These are phyloP conservation scores for Cliona cf. orientalis DNA, from an alignment of 37 sponge, comb jelly and placozoan species.

Conservation along the genomic window DNA sequence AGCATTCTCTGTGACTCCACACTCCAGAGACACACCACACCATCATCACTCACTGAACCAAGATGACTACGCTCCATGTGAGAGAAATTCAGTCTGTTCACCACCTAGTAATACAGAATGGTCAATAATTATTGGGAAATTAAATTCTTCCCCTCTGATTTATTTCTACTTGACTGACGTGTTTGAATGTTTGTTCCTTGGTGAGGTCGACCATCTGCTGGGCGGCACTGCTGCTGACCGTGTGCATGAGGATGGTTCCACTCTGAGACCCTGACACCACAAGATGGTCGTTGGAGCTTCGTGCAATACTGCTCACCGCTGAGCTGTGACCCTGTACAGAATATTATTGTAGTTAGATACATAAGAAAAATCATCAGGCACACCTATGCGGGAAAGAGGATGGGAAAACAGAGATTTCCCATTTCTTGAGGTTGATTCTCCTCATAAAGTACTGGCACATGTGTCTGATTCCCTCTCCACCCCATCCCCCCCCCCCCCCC, in stretches of 20 bases:
- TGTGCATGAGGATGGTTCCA: constrained; percentile 67
- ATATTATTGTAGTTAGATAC: not conserved
- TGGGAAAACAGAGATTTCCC: too few species aligned
- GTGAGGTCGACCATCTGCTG: not conserved
- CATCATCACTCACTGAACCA: constrained; percentile 52
- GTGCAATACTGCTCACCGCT: constrained; percentile 43
- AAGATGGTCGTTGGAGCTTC: constrained; percentile 24
- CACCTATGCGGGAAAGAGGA: too few species aligned
- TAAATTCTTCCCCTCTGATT: not conserved
- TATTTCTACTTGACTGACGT: not conserved
- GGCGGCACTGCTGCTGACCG: constrained; percentile 1
- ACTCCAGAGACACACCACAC: constrained; percentile 77
- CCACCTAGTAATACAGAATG: constrained; percentile 19
- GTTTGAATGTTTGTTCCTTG: not conserved
- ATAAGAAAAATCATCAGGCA: not conserved
- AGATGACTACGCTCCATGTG: constrained; percentile 54
- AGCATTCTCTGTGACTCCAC: constrained; percentile 76
- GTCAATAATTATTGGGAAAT: not conserved
- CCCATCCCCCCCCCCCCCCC: too few species aligned
- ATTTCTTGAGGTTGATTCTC: too few species aligned
- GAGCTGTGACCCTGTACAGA: constrained; percentile 64
- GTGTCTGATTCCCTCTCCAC: too few species aligned
- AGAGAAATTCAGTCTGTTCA: constrained; percentile 61
- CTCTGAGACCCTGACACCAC: constrained; percentile 59
- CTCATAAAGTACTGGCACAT: too few species aligned